Evolutionary conservation across 2,888 invertebrate genomes (phyloP), one percentile per base, ranked within the genome.

Genomic region (Marronus borbonicus): DNA sequence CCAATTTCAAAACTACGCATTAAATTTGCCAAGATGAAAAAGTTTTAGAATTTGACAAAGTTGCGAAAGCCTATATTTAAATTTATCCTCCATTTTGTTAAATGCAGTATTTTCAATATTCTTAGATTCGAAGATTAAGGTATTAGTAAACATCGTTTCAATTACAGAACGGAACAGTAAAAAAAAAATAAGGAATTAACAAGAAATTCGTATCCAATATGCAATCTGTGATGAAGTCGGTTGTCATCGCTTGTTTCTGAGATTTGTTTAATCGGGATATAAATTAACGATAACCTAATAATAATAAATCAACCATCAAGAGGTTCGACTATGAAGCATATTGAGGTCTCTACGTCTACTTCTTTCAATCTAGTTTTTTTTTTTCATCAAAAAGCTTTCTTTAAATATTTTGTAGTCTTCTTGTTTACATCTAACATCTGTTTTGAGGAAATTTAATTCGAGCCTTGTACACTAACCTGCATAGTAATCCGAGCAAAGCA

Each of bases 351-450:
- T 52, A 52, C 4, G 10, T 20, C 10, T 60, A 24, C 10, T 60
- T 60, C 31, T 31, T 5, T 31, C 31, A 31, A 3, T 31, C 31
- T 12, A 60, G 60, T 60, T 28, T 60, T 60, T 20, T 58, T 60
- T 60, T 60, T 20, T 12, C n/a, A n/a, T 8, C 60, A 10, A 2
- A 28, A 60, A 20, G 8, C 20, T 10, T 60, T 28, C 24, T 60
- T 20, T 52, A 17, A 52, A 52, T 52, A 52, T 52, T 52, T 17
- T 17, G 52, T 52, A 17, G 12, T 17, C 24, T 24, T 60, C 24
- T 60, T 60, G 60, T 60, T 60, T 60, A 60, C 28, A 28, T 60
- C 28, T 60, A 24, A 28, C 60, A 60, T 60, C 60, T 60, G 60
- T 7, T 60, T 28, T 24, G 12, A 60, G 20, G 12, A 28, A 60